A percentile compares a stretch with the other conserved stretches of the same genome.
These are phyloP conservation scores for Rhopalosiphum padi DNA, from an alignment of 1,140 invertebrate species.

Conservation along the genomic window DNA sequence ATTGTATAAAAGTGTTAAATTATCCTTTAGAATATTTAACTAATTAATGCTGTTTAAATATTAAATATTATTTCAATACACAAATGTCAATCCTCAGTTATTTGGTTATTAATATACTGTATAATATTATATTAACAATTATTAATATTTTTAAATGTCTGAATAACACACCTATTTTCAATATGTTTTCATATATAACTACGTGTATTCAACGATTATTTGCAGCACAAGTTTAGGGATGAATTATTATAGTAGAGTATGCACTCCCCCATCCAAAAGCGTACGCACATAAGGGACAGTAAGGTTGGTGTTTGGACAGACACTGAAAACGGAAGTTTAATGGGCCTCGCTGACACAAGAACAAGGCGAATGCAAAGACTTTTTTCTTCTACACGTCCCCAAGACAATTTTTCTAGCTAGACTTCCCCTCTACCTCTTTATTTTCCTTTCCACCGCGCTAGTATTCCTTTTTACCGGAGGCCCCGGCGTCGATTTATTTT, in stretches of 20 bases:
- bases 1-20: not conserved
- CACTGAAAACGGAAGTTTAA: conserved; percentile 51
- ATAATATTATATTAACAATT: not conserved
- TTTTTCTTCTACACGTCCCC: conserved; percentile 9
- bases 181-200: not conserved
- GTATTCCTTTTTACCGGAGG: conserved; percentile 52
- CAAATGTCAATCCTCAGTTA: not conserved
- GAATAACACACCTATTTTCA: not conserved
- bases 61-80: not conserved
- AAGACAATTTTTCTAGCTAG: conserved; percentile 47
- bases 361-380: conserved; percentile 34
- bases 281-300: not conserved
- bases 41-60: not conserved
- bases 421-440: not conserved
- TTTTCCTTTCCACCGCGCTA: not conserved
- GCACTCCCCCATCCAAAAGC: not conserved
- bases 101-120: not conserved
- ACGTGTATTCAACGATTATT: not conserved
- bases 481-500: conserved; percentile 55
- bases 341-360: conserved; percentile 9
- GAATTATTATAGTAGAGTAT: not conserved
- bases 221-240: not conserved
- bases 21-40: not conserved
- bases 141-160: not conserved
- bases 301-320: not conserved